Conservation (phyloP, 2,888 invertebrate species). For the Noctua pronuba region DNA sequence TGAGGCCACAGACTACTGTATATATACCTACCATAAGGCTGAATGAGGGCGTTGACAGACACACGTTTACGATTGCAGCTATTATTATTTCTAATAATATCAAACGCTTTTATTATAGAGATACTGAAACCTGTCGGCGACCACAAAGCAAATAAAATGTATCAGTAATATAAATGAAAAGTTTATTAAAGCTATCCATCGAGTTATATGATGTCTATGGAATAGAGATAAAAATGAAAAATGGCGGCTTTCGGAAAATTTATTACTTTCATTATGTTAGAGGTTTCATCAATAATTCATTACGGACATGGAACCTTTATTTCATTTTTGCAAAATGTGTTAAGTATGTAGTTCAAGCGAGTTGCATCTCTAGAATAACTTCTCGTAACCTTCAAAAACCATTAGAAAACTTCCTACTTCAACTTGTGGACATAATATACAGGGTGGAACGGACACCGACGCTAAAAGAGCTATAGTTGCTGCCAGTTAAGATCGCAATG, state of each 20-base stretch:
- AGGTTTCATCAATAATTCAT: constrained; percentile 23
- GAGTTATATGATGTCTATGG: constrained; percentile 32
- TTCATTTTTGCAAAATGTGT: neutral
- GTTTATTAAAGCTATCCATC: constrained; percentile 22
- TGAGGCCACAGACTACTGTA: too few species aligned
- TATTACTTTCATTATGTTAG: constrained; percentile 34
- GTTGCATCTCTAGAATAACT: too few species aligned
- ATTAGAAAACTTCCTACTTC: neutral
- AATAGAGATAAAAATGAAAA: constrained; percentile 44
- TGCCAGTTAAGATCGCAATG: too few species aligned
- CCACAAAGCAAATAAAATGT: constrained; percentile 21
- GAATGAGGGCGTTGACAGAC: neutral
- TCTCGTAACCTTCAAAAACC: neutral
- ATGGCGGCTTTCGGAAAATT: constrained; percentile 35
- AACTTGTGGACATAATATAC: neutral
- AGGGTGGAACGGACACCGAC: too few species aligned
- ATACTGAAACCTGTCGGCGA: constrained; percentile 9
- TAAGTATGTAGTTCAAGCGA: too few species aligned
- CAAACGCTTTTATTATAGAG: neutral
- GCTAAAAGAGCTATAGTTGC: too few species aligned
- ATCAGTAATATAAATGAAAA: constrained; percentile 28
- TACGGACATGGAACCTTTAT: neutral
- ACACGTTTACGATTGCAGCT: neutral
- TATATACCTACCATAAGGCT: too few species aligned
- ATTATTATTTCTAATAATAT: constrained; percentile 12